phyloP scores from a whole-genome alignment of 2,797 vertebrate species.

The Enteromius mattozi region DNA sequence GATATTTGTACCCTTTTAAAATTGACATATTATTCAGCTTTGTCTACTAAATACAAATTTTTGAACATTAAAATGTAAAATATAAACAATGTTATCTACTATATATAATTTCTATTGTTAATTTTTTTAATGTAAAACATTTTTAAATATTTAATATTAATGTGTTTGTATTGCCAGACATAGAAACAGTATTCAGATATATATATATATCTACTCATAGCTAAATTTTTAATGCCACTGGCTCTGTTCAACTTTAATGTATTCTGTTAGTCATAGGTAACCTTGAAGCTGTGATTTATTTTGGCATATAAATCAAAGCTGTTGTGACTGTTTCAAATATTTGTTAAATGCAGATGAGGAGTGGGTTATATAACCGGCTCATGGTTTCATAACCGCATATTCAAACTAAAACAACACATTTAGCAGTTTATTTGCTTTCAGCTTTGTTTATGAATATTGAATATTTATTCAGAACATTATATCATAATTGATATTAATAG shows the following conservation, averaged over 20 bases:
- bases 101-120: too few relatives aligned
- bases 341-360: not conserved
- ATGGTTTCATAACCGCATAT: not conserved
- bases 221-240: not conserved
- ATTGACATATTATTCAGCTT: too few relatives aligned
- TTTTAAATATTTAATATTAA: too few relatives aligned
- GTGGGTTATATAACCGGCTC: too few relatives aligned
- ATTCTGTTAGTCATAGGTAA: not conserved
- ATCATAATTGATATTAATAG: not conserved
- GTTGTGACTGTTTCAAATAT: not conserved
- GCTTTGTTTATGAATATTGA: too few relatives aligned
- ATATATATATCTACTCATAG: not conserved
- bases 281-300: not conserved
- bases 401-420: not conserved
- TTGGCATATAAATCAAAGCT: not conserved
- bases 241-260: not conserved
- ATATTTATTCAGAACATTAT: not conserved
- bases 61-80: too few relatives aligned
- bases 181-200: not conserved
- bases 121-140: too few relatives aligned
- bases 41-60: too few relatives aligned
- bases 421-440: not conserved
- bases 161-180: not conserved
- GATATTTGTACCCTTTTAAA: too few relatives aligned
- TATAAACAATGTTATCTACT: too few relatives aligned